Evolutionary conservation across 1,140 invertebrate species (phyloP), one percentile per base, ranked within the genome.

Genomic region (Penaeus indicus): DNA sequence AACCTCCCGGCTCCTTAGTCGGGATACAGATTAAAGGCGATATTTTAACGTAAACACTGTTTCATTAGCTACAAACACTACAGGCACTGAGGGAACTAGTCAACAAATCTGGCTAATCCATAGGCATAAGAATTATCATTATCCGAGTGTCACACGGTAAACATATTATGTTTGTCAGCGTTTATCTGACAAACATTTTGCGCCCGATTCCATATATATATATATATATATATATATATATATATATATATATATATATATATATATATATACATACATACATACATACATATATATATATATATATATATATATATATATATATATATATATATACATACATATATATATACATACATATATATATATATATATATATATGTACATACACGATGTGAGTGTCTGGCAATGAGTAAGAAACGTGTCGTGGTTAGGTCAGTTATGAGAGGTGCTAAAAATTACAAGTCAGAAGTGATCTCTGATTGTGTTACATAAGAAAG

Each of bases 291-390:
- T 80, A 80, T 16, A 42, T 42, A 80, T 80, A 80, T 16, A 42
- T 42, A 80, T 80, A 80, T 42, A 42, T 42, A 80, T 80, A 80
- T 42, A 42, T 42, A 80, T 80, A 80, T 42, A 42, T 42, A 60
- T 80, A 80, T 42, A 42, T 42, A 47, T 80, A 80, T 64, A 64
- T 64, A 64, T 64, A 80, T 80, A 80, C 19, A 42, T 16, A 47
- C 21, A 47, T 42, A 42, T 42, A 80, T 80, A 80, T 42, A 42
- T 42, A 80, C 32, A 54, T 42, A 42, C 19, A 80, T 80, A 80
- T 80, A 80, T 42, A 80, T 42, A 80, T 42, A 80, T 80, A 80
- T 80, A 80, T 42, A 77, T 77, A 77, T 32, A n/a, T 77, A 77
- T 32, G 32, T n/a, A 77, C 13, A 77, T n/a, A 77, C 32, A 21